phyloP scores from a whole-genome alignment of 2,113 vertebrate genomes.

The Pomatorhinus ruficollis region DNA sequence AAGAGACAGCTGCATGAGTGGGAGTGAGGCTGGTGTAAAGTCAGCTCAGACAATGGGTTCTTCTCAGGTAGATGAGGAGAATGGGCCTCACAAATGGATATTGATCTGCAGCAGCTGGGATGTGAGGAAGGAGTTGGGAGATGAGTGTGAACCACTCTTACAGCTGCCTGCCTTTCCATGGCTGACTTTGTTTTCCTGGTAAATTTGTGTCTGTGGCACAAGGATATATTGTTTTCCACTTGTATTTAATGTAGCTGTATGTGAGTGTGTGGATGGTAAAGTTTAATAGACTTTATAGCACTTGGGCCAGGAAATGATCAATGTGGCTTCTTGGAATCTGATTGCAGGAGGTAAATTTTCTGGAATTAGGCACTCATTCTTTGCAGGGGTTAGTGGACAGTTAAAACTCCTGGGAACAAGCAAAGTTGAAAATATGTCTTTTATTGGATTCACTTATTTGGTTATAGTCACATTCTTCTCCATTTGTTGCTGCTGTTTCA shows the following conservation, averaged over 20 bases:
- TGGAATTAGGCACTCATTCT: background rate
- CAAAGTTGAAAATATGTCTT: background rate
- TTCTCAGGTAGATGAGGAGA: slow-evolving; percentile 29
- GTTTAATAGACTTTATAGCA: background rate
- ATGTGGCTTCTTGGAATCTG: background rate
- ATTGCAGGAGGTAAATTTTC: background rate
- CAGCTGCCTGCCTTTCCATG: background rate
- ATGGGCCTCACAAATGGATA: background rate
- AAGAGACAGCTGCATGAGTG: background rate
- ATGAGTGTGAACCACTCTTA: background rate
- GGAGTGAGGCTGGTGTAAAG: background rate
- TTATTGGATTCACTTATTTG: background rate
- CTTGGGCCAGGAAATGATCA: background rate
- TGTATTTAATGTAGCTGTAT: background rate
- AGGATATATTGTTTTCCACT: background rate
- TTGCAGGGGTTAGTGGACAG: background rate
- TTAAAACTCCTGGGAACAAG: background rate
- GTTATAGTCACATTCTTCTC: background rate
- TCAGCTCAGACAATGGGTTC: slow-evolving; percentile 4
- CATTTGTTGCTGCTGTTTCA: background rate
- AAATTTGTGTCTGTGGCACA: background rate
- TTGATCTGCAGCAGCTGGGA: slow-evolving; percentile 60
- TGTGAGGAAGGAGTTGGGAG: background rate
- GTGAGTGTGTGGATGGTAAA: background rate
- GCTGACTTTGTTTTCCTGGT: background rate